These are phyloP conservation scores for Lucilia sericata DNA, from an alignment of 1,140 invertebrate species.

Conservation along the genomic window DNA sequence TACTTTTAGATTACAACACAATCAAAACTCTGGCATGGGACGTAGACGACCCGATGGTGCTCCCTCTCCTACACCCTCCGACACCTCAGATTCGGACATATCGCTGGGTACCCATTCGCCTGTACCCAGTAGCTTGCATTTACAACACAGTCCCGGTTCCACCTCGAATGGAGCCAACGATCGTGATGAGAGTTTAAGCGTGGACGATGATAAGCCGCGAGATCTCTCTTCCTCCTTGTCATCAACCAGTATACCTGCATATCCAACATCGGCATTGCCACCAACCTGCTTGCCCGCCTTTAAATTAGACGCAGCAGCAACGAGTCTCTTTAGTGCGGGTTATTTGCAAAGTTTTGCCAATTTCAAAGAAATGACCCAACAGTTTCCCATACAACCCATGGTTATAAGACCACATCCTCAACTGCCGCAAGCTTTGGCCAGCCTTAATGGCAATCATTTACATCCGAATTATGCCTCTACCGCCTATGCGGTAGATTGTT, in stretches of 20 bases:
- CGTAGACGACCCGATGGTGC: conserved; percentile 61
- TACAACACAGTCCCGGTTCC: conserved; percentile 67
- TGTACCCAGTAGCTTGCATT: conserved; percentile 67
- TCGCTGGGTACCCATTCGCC: conserved; percentile 71
- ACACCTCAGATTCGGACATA: conserved; percentile 71
- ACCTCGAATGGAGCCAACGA: conserved; percentile 66
- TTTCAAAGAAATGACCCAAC: conserved; percentile 65
- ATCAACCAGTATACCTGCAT: conserved; percentile 54
- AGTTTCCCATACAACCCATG: conserved; percentile 66
- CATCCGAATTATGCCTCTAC: conserved; percentile 65
- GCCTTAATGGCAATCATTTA: conserved; percentile 64
- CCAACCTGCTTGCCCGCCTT: conserved; percentile 59
- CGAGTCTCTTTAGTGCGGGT: conserved; percentile 63
- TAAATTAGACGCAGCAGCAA: conserved; percentile 61
- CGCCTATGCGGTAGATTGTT: conserved; percentile 62
- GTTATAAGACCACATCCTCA: conserved; percentile 66
- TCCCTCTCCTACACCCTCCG: conserved; percentile 64
- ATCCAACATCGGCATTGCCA: conserved; percentile 47
- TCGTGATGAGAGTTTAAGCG: conserved; percentile 63
- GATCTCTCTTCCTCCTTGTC: conserved; percentile 59
- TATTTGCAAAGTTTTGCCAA: conserved; percentile 67
- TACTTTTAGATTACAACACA: conserved; percentile 64
- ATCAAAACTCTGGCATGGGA: conserved; percentile 64
- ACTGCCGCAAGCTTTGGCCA: conserved; percentile 61
- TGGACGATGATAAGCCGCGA: conserved; percentile 65